Percentiles rank a stretch among this genome's conserved stretches.
These are phyloP conservation scores for Anarhynchus alexandrinus DNA, from an alignment of 2,113 vertebrate species.

Conservation along the genomic window DNA sequence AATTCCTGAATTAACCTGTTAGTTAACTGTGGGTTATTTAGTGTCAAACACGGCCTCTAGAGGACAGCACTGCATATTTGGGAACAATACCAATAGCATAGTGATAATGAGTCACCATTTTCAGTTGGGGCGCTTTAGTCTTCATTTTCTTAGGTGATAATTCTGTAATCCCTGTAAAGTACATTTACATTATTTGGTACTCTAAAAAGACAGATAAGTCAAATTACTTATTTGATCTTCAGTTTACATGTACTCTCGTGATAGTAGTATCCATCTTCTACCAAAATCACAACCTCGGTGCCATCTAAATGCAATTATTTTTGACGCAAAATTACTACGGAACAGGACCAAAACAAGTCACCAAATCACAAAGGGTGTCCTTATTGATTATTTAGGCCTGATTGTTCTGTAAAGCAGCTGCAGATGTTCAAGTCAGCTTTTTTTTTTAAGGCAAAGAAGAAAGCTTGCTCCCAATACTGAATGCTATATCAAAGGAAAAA, in stretches of 20 bases:
- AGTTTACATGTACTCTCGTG: background rate
- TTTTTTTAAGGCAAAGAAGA: background rate
- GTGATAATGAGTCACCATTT: background rate
- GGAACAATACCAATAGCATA: background rate
- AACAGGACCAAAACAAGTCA: background rate
- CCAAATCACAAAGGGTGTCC: background rate
- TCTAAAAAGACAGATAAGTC: background rate
- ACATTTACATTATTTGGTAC: background rate
- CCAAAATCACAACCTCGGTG: background rate
- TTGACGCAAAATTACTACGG: background rate
- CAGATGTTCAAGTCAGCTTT: background rate
- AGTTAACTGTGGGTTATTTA: background rate
- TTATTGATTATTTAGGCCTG: background rate
- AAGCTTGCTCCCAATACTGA: background rate
- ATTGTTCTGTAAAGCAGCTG: background rate
- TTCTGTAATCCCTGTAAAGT: background rate
- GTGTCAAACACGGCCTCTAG: background rate
- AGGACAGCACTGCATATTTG: background rate
- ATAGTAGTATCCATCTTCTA: background rate
- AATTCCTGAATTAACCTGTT: background rate
- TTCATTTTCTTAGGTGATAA: background rate
- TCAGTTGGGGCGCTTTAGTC: background rate
- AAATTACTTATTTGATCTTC: background rate
- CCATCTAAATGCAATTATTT: background rate
- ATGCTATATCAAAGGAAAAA: background rate